Evolutionary conservation across 2,888 invertebrate genomes (phyloP).

Genomic region (Geotrupes spiniger): DNA sequence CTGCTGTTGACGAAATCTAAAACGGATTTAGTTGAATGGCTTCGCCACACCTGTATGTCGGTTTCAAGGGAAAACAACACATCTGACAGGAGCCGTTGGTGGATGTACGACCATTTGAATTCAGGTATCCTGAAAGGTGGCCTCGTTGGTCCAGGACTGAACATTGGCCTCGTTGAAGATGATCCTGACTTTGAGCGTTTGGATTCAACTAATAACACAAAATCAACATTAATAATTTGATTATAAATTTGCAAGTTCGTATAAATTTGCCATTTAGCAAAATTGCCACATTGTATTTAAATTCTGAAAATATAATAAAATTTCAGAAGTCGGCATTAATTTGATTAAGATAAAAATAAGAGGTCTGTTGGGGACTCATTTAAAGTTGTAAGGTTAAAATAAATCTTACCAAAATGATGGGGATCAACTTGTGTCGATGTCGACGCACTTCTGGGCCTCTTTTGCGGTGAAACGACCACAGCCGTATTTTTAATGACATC

Average conservation of each 20-base stretch:
- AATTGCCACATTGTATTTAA: background rate
- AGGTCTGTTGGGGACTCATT: background rate
- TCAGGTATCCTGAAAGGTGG: constrained; percentile 99
- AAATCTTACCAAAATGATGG: constrained; percentile 71
- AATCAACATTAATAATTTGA: background rate
- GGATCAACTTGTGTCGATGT: constrained; percentile 82
- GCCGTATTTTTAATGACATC: constrained; percentile 45
- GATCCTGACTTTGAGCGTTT: constrained; percentile 64
- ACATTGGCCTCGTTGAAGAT: constrained; percentile 76
- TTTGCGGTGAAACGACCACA: constrained; percentile 60
- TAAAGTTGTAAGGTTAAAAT: background rate
- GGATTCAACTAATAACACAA: constrained; percentile 43
- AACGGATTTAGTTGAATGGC: constrained; percentile 94
- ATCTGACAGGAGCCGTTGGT: constrained; percentile 93
- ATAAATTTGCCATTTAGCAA: background rate
- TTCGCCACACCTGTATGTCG: constrained; percentile 89
- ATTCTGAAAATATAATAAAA: too few relatives aligned
- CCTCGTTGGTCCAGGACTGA: constrained; percentile 87
- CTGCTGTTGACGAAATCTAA: constrained; percentile 97
- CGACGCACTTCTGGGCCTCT: constrained; percentile 74
- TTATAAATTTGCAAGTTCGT: too few relatives aligned
- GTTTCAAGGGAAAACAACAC: constrained; percentile 95
- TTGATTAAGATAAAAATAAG: background rate
- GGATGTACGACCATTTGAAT: constrained; percentile 99
- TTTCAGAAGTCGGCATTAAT: too few relatives aligned